Conservation (phyloP, 2,888 invertebrate species). For the Lochmaea crataegi region DNA sequence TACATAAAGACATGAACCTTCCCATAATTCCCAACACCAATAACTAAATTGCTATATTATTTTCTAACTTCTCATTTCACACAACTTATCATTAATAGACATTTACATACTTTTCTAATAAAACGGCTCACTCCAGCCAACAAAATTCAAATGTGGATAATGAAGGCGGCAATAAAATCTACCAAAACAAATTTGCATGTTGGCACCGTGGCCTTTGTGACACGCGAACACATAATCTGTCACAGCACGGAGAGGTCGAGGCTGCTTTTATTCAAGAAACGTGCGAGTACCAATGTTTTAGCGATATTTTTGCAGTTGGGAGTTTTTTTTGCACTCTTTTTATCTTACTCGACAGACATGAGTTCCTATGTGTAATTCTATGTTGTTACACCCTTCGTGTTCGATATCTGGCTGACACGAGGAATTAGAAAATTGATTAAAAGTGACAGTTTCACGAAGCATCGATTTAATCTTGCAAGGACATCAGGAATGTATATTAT, state of each 20-base stretch:
- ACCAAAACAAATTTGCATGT: constrained; percentile 56
- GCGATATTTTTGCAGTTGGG: constrained; percentile 54
- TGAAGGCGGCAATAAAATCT: constrained; percentile 49
- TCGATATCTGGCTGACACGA: constrained; percentile 17
- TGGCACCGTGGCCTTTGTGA: constrained; percentile 48
- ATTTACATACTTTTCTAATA: constrained; percentile 44
- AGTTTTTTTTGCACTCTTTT: constrained; percentile 48
- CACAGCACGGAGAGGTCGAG: constrained; percentile 51
- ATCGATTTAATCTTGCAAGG: constrained; percentile 13
- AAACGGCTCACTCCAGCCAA: constrained; percentile 29
- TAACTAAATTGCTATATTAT: constrained; percentile 39
- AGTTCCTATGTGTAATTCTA: constrained; percentile 42
- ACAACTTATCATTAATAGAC: constrained; percentile 39
- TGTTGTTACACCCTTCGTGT: constrained; percentile 25
- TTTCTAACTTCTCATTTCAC: constrained; percentile 32
- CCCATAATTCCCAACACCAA: constrained; percentile 28
- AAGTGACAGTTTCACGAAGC: constrained; percentile 11
- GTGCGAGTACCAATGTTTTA: constrained; percentile 54
- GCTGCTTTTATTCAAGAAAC: constrained; percentile 37
- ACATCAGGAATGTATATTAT: not conserved
- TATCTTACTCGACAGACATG: constrained; percentile 49
- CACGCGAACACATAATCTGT: constrained; percentile 60
- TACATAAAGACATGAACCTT: constrained; percentile 13
- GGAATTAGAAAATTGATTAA: constrained; percentile 29
- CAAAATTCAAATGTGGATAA: constrained; percentile 43